These are phyloP conservation scores for Aporophyla nigra DNA, from an alignment of 2,888 invertebrate genomes.

Conservation along the genomic window DNA sequence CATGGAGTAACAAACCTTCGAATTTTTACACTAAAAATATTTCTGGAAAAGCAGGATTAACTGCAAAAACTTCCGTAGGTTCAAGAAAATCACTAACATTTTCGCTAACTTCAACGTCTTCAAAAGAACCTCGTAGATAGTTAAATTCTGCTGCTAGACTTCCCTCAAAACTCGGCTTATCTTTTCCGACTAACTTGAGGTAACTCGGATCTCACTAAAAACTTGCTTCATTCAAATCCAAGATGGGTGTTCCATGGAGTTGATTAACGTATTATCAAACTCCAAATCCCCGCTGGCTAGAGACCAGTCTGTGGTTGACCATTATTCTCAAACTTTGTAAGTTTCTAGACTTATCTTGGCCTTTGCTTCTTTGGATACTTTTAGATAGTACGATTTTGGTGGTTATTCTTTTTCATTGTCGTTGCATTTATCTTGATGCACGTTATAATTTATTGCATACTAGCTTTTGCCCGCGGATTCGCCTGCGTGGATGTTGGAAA, in stretches of 20 bases:
- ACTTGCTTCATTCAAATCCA: conserved; percentile 56
- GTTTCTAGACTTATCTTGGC: conserved; percentile 63
- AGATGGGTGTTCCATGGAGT: conserved; percentile 54
- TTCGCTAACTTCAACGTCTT: conserved; percentile 11
- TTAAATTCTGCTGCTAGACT: conserved; percentile 49
- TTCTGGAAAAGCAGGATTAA: conserved; percentile 4
- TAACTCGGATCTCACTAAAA: conserved; percentile 51
- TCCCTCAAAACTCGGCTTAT: conserved; percentile 36
- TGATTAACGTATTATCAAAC: conserved; percentile 66
- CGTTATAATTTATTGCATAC: too few species aligned
- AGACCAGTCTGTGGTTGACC: conserved; percentile 61
- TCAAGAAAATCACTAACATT: conserved; percentile 17
- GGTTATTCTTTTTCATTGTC: background rate
- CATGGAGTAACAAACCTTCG: background rate
- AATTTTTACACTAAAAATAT: background rate
- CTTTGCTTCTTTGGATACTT: conserved; percentile 45
- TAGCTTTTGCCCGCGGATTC: too few species aligned
- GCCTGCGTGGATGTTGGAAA: too few species aligned
- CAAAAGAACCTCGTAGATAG: conserved; percentile 33
- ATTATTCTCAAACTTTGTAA: conserved; percentile 63
- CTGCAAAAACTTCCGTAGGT: conserved; percentile 25
- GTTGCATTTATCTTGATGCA: background rate
- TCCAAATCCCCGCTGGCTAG: conserved; percentile 59
- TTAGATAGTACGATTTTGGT: conserved; percentile 43
- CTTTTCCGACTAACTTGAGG: conserved; percentile 48